A percentile compares a stretch with the other conserved stretches of the same genome.
phyloP scores from a whole-genome alignment of 2,888 invertebrate species.

The Drosophila austrosaltans region DNA sequence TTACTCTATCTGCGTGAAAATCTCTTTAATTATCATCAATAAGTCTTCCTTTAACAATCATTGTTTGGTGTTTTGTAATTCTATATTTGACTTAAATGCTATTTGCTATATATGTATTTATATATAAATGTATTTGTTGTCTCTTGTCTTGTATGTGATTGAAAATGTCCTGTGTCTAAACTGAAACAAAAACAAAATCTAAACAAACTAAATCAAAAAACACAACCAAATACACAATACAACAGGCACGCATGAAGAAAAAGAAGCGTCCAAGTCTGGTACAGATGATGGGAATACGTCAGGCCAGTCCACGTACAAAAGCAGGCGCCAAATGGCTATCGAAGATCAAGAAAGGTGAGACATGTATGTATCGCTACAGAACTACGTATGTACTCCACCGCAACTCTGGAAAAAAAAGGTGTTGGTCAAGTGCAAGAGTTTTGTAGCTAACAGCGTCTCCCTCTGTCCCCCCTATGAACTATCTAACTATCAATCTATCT shows the following conservation, averaged over 20 bases:
- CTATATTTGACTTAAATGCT: conserved; percentile 51
- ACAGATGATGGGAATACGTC: conserved; percentile 91
- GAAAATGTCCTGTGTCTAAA: conserved; percentile 67
- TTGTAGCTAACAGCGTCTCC: conserved; percentile 69
- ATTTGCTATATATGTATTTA: conserved; percentile 49
- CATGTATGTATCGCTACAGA: conserved; percentile 84
- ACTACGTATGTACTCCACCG: conserved; percentile 26
- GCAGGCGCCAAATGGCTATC: conserved; percentile 95
- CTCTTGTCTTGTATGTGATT: conserved; percentile 69
- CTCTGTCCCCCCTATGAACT: conserved; percentile 28
- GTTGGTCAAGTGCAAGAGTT: conserved; percentile 64
- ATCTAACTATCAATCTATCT: conserved; percentile 36
- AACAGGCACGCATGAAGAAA: conserved; percentile 86
- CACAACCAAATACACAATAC: conserved; percentile 41
- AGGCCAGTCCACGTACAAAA: conserved; percentile 92
- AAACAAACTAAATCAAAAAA: conserved; percentile 24
- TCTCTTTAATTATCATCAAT: no score
- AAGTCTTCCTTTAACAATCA: background rate
- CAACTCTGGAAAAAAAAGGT: conserved; percentile 1
- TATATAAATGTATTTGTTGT: conserved; percentile 41
- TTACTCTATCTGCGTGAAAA: no score
- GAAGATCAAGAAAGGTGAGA: conserved; percentile 92
- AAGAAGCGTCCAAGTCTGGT: conserved; percentile 93
- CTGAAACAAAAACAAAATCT: conserved; percentile 43
- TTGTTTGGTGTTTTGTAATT: conserved; percentile 34